A percentile compares a stretch with the other conserved stretches of the same genome.
Conservation (phyloP, 2,797 vertebrate species). For the Peromyscus melanophrys region DNA sequence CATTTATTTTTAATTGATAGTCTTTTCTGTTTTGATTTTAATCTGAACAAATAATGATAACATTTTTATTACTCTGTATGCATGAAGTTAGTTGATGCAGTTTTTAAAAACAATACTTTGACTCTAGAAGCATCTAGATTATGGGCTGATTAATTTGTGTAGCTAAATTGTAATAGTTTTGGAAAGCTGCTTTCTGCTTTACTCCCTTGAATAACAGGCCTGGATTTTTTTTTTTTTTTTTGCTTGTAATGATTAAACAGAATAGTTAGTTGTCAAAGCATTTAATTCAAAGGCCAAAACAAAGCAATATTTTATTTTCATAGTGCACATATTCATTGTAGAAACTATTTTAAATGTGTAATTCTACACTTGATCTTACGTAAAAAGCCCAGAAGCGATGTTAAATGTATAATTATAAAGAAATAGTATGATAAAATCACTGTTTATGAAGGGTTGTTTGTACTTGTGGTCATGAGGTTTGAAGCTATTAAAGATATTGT, state of each 20-base stretch:
- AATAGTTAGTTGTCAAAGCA: conserved; percentile 58
- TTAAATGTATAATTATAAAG: conserved; percentile 72
- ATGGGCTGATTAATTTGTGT: conserved; percentile 59
- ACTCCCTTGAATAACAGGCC: neutral
- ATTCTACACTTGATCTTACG: conserved; percentile 10
- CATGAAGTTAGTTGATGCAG: conserved; percentile 67
- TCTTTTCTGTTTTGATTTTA: conserved; percentile 87
- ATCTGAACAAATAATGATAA: conserved; percentile 87
- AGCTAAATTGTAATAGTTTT: conserved; percentile 63
- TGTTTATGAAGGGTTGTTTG: conserved; percentile 50
- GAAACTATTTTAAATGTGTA: conserved; percentile 70
- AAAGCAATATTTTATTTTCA: neutral
- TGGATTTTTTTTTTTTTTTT: conserved; percentile 45
- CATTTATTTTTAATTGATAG: conserved; percentile 82
- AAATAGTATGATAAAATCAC: conserved; percentile 58
- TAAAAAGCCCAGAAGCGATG: neutral
- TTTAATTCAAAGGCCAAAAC: conserved; percentile 54
- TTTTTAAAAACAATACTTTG: conserved; percentile 82
- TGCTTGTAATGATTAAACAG: conserved; percentile 31
- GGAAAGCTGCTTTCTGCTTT: conserved; percentile 70
- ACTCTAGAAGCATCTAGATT: conserved; percentile 59
- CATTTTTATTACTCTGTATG: conserved; percentile 78
- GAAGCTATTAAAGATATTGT: conserved; percentile 68
- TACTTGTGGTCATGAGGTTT: conserved; percentile 46
- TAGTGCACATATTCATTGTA: conserved; percentile 6